phyloP scores from a whole-genome alignment of 35 echinoderm and acorn worm species.

The Apostichopus japonicus region DNA sequence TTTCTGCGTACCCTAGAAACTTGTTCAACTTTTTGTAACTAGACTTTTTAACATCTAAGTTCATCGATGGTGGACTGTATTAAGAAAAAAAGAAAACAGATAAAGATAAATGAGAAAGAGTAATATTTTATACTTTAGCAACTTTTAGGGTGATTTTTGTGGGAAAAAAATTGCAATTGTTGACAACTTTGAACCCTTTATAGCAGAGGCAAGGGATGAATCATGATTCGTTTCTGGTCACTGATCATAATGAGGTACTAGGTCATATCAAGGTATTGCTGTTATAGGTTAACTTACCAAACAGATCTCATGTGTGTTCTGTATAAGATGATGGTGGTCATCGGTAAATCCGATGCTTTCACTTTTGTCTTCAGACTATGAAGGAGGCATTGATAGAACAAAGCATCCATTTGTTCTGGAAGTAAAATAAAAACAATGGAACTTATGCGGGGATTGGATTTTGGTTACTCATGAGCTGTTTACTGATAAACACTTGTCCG shows the following conservation, averaged over 20 bases:
- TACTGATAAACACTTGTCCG: too few relatives aligned
- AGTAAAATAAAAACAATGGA: background rate
- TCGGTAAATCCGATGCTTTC: constrained; percentile 77
- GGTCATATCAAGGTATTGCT: too few relatives aligned
- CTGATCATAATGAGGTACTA: too few relatives aligned
- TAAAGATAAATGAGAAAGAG: too few relatives aligned
- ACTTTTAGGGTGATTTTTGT: too few relatives aligned
- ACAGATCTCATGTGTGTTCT: constrained; percentile 68
- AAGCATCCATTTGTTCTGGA: constrained; percentile 80
- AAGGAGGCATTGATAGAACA: constrained; percentile 79
- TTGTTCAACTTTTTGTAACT: constrained; percentile 98
- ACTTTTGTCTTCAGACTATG: constrained; percentile 76
- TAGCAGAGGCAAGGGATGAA: too few relatives aligned
- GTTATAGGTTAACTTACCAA: constrained; percentile 68
- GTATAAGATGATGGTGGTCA: constrained; percentile 86
- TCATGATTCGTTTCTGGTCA: too few relatives aligned
- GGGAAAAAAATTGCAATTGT: too few relatives aligned
- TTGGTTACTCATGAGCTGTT: too few relatives aligned
- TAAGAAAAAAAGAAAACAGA: background rate
- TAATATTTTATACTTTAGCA: too few relatives aligned
- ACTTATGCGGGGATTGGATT: too few relatives aligned
- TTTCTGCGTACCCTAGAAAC: constrained; percentile 75
- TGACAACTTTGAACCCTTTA: too few relatives aligned
- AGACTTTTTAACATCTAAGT: constrained; percentile 89
- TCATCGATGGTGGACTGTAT: constrained; percentile 77